Conservation (phyloP, 2,113 vertebrate genomes). For the Triplophysa tibetana region DNA sequence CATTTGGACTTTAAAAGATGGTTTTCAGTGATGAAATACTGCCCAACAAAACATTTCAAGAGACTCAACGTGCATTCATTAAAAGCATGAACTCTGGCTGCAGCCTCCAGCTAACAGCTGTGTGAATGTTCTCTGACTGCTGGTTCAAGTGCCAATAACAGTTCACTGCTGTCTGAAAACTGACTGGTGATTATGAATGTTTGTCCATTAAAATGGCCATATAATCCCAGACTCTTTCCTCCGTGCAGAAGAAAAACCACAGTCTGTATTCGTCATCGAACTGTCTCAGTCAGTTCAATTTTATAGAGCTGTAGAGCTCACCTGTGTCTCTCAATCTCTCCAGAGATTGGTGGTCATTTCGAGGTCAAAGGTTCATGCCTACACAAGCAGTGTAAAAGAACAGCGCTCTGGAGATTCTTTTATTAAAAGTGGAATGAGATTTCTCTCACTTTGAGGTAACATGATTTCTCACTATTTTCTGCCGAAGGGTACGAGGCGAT, state of each 20-base stretch:
- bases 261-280: not conserved
- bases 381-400: conserved; percentile 23
- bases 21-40: not conserved
- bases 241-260: not conserved
- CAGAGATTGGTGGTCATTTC: conserved; percentile 15
- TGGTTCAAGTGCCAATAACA: conserved; percentile 12
- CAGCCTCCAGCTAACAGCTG: conserved; percentile 18
- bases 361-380: not conserved
- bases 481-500: not conserved
- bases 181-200: conserved; percentile 2
- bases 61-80: not conserved
- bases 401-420: conserved; percentile 1
- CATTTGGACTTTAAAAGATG: not conserved
- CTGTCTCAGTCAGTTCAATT: not conserved
- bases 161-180: conserved; percentile 4
- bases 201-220: not conserved
- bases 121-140: not conserved
- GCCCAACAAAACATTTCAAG: not conserved
- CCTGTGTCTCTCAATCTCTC: conserved; percentile 1
- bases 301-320: not conserved
- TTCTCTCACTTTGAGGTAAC: not conserved
- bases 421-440: conserved; percentile 30
- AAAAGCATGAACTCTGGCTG: not conserved
- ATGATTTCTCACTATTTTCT: conserved; percentile 8
- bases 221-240: not conserved